These are phyloP conservation scores for Drosophila ercepeae DNA, from an alignment of 1,140 invertebrate species.

Conservation along the genomic window DNA sequence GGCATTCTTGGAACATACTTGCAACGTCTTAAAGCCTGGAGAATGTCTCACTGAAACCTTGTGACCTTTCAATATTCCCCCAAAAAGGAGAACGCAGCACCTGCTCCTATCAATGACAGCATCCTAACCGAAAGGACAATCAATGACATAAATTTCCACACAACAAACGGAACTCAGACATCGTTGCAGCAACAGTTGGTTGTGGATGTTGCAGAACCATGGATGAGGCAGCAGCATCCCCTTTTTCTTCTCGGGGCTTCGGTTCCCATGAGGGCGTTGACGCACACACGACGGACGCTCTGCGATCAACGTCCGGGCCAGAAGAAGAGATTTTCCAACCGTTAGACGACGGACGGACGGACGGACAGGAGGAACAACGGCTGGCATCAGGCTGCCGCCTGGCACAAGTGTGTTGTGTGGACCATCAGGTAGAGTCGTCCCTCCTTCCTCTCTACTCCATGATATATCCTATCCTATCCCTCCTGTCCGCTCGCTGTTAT, in stretches of 20 bases:
- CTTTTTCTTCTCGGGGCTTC: constrained; percentile 20
- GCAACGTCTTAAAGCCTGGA: neutral
- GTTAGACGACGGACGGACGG: constrained; percentile 53
- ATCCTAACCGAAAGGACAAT: constrained; percentile 57
- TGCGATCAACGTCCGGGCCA: constrained; percentile 33
- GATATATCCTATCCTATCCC: constrained; percentile 24
- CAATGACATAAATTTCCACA: constrained; percentile 74
- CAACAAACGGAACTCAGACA: constrained; percentile 56
- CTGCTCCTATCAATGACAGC: constrained; percentile 65
- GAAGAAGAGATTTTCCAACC: constrained; percentile 38
- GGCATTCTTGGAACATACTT: neutral
- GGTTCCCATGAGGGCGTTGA: constrained; percentile 81
- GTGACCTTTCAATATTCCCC: too few relatives aligned
- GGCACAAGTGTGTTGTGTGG: constrained; percentile 72
- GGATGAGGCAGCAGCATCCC: constrained; percentile 2
- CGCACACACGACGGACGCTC: constrained; percentile 50
- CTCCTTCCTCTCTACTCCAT: constrained; percentile 3
- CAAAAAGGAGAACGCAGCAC: too few relatives aligned
- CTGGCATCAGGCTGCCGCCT: constrained; percentile 68
- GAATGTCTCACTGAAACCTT: too few relatives aligned
- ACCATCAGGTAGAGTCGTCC: constrained; percentile 35
- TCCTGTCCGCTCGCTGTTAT: constrained; percentile 53
- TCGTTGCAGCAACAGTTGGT: constrained; percentile 52
- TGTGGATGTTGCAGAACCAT: too few relatives aligned
- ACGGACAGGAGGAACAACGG: constrained; percentile 29